A percentile compares a stretch with the other conserved stretches of the same genome.
These are phyloP conservation scores for Sussaba pulchella DNA, from an alignment of 2,888 invertebrate genomes.

Conservation along the genomic window DNA sequence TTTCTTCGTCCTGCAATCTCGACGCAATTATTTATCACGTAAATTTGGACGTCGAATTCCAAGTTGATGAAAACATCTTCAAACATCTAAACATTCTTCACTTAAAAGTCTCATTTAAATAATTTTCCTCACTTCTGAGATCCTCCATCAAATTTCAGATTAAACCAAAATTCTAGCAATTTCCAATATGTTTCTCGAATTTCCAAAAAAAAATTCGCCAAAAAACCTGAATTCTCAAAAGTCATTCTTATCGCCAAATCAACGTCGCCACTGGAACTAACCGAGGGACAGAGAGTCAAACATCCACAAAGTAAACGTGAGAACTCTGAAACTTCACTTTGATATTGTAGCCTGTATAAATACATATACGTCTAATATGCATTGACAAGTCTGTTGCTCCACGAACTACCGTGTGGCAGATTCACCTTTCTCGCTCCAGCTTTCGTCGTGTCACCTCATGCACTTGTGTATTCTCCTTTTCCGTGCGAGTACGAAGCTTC, in stretches of 20 bases:
- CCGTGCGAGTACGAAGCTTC: conserved; percentile 34
- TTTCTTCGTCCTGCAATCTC: no score
- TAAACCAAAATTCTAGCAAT: no score
- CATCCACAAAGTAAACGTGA: conserved; percentile 6
- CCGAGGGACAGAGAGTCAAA: not conserved
- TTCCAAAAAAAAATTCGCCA: no score
- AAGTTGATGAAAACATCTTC: no score
- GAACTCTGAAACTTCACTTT: not conserved
- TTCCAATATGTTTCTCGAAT: no score
- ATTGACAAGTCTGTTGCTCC: conserved; percentile 24
- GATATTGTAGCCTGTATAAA: not conserved
- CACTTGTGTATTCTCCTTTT: conserved; percentile 42
- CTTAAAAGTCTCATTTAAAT: no score
- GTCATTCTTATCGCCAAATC: conserved; percentile 34
- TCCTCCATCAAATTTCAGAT: no score
- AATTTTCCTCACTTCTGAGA: no score
- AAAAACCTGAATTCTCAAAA: no score
- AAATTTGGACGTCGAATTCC: no score
- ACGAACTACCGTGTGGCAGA: conserved; percentile 23
- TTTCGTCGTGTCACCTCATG: conserved; percentile 13
- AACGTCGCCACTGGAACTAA: not conserved
- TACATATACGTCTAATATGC: conserved; percentile 2
- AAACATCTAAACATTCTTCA: no score
- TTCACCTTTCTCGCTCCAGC: conserved; percentile 34
- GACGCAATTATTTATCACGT: no score